Evolutionary conservation across 2,888 invertebrate genomes (phyloP).

Genomic region (Netelia virgata): DNA sequence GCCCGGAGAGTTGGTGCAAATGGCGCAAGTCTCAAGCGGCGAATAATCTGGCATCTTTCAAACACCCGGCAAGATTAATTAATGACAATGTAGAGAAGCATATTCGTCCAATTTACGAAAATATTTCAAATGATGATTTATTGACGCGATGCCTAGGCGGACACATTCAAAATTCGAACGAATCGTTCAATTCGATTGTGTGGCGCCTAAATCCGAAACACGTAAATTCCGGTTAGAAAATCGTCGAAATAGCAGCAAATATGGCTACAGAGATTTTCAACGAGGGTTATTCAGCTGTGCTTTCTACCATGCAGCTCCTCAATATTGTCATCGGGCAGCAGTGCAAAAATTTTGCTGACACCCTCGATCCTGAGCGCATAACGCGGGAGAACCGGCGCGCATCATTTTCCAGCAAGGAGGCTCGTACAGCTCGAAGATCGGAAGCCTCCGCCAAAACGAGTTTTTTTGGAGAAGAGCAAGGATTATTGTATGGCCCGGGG

Average conservation of each 20-base stretch:
- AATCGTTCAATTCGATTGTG: constrained; percentile 2
- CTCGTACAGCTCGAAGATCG: constrained; percentile 1
- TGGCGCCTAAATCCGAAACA: constrained; percentile 14
- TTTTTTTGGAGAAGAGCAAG: constrained; percentile 15
- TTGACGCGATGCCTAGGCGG: constrained; percentile 6
- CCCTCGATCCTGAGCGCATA: not conserved
- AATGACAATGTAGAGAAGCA: constrained; percentile 17
- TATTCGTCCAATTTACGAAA: constrained; percentile 12
- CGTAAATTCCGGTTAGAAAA: constrained; percentile 1
- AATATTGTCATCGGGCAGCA: constrained; percentile 12
- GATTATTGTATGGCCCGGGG: constrained; percentile 20
- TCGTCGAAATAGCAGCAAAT: not conserved
- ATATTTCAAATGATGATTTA: not conserved
- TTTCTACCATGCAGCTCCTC: constrained; percentile 47
- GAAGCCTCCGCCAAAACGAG: not conserved
- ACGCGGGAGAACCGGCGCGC: not conserved
- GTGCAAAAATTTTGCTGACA: not conserved
- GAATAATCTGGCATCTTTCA: constrained; percentile 40
- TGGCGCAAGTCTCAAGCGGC: constrained; percentile 54
- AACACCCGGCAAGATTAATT: constrained; percentile 30
- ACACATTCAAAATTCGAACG: constrained; percentile 20
- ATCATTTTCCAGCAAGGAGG: not conserved
- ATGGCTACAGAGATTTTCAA: constrained; percentile 34
- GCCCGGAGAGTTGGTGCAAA: constrained; percentile 57
- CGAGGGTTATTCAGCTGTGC: constrained; percentile 23